These are phyloP conservation scores for Alouatta palliata DNA, from an alignment of 2,113 vertebrate species.

Conservation along the genomic window DNA sequence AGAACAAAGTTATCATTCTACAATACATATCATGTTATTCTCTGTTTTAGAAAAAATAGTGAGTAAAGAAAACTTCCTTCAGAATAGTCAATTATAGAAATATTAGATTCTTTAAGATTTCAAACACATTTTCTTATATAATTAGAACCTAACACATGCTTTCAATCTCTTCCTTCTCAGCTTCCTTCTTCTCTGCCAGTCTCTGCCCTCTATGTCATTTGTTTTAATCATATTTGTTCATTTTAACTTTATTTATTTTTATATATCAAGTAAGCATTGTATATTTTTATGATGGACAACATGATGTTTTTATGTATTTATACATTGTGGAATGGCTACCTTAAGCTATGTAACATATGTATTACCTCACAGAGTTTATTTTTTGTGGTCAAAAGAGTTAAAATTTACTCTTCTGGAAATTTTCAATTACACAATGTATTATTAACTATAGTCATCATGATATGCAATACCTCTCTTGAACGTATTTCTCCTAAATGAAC, in stretches of 20 bases:
- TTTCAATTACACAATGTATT: neutral
- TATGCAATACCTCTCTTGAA: neutral
- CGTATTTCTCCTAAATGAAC: neutral
- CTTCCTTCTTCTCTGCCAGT: rapidly evolving
- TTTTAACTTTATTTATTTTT: neutral
- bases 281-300: neutral
- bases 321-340: neutral
- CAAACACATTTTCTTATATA: neutral
- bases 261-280: neutral
- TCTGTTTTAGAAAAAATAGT: neutral
- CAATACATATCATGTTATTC: neutral
- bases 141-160: neutral
- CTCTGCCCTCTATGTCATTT: neutral
- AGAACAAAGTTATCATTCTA: neutral
- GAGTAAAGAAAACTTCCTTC: neutral
- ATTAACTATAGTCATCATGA: neutral
- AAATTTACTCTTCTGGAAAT: neutral
- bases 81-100: neutral
- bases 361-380: neutral
- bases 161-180: neutral
- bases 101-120: neutral
- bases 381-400: neutral
- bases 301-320: neutral
- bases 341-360: no score
- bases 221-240: neutral